Base-by-base conservation (phyloP, 2,113 vertebrate genomes). In the Nettapus auritus region DNA sequence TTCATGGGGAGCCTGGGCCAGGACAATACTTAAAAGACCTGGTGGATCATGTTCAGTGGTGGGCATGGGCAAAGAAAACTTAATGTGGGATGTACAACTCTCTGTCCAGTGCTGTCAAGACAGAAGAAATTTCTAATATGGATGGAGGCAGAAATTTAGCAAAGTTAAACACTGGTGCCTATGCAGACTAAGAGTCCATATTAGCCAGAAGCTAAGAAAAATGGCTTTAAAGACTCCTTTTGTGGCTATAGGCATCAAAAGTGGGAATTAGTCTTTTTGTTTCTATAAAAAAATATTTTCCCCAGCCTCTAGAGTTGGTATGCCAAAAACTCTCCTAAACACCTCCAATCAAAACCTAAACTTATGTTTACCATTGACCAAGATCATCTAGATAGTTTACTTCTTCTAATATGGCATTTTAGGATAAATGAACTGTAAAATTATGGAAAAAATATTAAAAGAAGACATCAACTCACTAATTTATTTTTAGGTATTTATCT, bases 91-190 rank as follows among this genome's bases (percentile, higher is more conserved):
- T 70, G 34, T 25, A 48, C 10, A 11, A 20, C 21, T 6, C 2
- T 57, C 19, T 53, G 25, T 33, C 16, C 26, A 42, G 21, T 15
- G 18, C 28, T 56, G 17, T 38, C 52, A 88, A 67, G 70, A 34
- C 14, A 38, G 62, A 82, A 70, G 22, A 5, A 29, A 53, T 67
- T 91, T 82, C 26, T 66, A 60, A 44, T 33, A 20, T 0, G 0
- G n/a, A 23, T 60, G 57, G 55, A 84, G 77, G 9, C 8, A 77
- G 44, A 88, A 78, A 36, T 74, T 53, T 11, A 66, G 5, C 33
- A n/a, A n/a, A n/a, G n/a, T n/a, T n/a, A n/a, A n/a, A 34, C 3
- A 57, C 23, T 1, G 0, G 22, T 21, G 16, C 25, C 74, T 52
- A 20, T 26, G 25, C 0, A 2, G 26, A 8, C 0, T 2, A 42